Evolutionary conservation across 2,797 vertebrate genomes (phyloP).

Genomic region (Danio aesculapii): DNA sequence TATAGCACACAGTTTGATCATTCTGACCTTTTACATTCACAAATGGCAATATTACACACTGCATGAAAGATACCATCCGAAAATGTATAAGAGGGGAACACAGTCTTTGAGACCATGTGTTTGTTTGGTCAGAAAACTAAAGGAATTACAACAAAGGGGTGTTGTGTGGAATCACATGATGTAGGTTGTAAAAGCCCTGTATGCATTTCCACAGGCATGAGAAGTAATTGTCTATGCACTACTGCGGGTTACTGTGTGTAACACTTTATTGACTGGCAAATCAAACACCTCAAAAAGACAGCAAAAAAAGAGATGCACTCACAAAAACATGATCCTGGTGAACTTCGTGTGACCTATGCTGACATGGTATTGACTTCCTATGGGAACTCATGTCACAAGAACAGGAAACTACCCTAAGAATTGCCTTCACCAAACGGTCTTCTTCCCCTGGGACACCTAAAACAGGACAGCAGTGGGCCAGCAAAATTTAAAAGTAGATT

Average conservation of each 20-base stretch:
- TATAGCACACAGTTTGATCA: no score
- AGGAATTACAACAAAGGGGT: not conserved
- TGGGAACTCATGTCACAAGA: conserved; percentile 22
- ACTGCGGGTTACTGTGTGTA: conserved; percentile 46
- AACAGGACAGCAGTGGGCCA: conserved; percentile 3
- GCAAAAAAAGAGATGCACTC: conserved; percentile 1
- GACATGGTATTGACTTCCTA: conserved; percentile 22
- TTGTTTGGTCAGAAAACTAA: not conserved
- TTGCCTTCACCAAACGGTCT: conserved; percentile 15
- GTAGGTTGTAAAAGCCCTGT: conserved; percentile 24
- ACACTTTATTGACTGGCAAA: conserved; percentile 18
- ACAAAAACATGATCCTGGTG: conserved; percentile 1
- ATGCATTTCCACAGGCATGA: conserved; percentile 50
- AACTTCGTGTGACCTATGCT: conserved; percentile 7
- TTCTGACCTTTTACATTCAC: no score
- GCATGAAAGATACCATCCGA: no score
- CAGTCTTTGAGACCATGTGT: conserved; percentile 3
- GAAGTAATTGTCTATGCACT: conserved; percentile 33
- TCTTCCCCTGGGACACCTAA: not conserved
- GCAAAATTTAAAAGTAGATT: not conserved
- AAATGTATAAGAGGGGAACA: not conserved
- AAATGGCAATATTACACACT: no score
- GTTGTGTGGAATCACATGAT: conserved; percentile 19
- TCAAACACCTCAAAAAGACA: conserved; percentile 11
- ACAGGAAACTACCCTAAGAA: conserved; percentile 5